Percentiles rank a stretch among this genome's conserved stretches.
phyloP scores from a whole-genome alignment of 2,797 vertebrate genomes.

The Alca torda region DNA sequence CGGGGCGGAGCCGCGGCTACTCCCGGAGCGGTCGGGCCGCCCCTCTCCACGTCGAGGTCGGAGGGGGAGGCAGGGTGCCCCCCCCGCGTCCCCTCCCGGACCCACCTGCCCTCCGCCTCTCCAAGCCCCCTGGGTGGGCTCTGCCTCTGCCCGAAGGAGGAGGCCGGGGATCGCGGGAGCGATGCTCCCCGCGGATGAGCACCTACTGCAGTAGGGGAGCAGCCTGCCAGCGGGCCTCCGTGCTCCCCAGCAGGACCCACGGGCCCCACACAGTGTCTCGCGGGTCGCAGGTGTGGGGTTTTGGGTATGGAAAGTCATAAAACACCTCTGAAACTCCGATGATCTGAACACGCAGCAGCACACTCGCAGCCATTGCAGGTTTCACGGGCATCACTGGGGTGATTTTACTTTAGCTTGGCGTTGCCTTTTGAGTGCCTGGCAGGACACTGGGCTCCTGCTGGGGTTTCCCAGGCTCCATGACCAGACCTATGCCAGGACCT shows the following conservation, averaged over 20 bases:
- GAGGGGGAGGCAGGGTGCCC: no score
- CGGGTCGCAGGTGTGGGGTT: background rate
- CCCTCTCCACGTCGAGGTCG: background rate
- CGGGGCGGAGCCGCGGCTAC: background rate
- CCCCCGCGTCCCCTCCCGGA: no score
- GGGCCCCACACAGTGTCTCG: fast-evolving
- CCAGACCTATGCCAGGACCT: background rate
- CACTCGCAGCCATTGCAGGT: background rate
- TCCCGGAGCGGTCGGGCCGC: background rate
- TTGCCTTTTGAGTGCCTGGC: background rate
- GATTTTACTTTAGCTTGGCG: background rate
- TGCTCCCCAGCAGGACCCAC: background rate
- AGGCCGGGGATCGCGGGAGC: background rate
- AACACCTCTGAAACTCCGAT: background rate
- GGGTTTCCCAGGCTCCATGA: background rate
- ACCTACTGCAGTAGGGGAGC: background rate
- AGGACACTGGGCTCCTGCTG: background rate
- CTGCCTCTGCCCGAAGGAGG: background rate
- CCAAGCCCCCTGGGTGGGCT: fast-evolving
- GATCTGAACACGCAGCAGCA: background rate
- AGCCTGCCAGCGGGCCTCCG: no score
- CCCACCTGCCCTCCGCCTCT: background rate
- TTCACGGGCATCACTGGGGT: background rate
- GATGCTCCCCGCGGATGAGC: background rate
- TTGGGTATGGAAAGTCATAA: background rate